Evolutionary conservation across 2,797 vertebrate species (phyloP).

Genomic region (Siniperca undulata): DNA sequence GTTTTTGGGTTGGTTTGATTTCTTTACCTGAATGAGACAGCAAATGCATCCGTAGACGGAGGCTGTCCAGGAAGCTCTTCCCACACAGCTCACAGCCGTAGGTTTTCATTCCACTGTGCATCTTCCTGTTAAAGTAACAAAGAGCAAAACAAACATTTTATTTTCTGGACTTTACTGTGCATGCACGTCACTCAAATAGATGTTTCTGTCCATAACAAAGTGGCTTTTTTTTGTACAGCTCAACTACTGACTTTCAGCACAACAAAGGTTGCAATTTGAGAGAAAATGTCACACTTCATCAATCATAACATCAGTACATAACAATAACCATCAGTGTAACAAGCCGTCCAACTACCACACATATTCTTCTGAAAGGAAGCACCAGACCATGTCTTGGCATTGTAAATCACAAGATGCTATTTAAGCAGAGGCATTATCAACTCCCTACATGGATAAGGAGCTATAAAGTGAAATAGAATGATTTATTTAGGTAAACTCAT

Average conservation of each 20-base stretch:
- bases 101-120: constrained; percentile 99
- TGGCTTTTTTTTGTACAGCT: not conserved
- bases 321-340: constrained; percentile 48
- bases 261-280: constrained; percentile 1
- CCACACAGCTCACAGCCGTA: constrained; percentile 97
- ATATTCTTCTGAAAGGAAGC: constrained; percentile 33
- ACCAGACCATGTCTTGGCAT: constrained; percentile 26
- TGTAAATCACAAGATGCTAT: constrained; percentile 65
- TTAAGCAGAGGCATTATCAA: constrained; percentile 56
- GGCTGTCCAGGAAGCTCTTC: constrained; percentile 95
- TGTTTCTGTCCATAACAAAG: not conserved
- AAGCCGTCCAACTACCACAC: constrained; percentile 12
- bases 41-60: constrained; percentile 98
- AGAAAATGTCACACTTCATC: constrained; percentile 34
- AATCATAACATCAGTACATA: constrained; percentile 43
- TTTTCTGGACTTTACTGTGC: not conserved
- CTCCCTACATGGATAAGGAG: constrained; percentile 42
- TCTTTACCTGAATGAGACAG: constrained; percentile 95
- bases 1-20: constrained; percentile 27
- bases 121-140: constrained; percentile 88
- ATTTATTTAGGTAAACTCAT: constrained; percentile 51
- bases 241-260: constrained; percentile 3
- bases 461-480: constrained; percentile 48
- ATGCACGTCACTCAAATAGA: constrained; percentile 13
- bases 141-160: constrained; percentile 61